phyloP scores from a whole-genome alignment of 2,888 invertebrate genomes.

The Scrobipalpa costella region DNA sequence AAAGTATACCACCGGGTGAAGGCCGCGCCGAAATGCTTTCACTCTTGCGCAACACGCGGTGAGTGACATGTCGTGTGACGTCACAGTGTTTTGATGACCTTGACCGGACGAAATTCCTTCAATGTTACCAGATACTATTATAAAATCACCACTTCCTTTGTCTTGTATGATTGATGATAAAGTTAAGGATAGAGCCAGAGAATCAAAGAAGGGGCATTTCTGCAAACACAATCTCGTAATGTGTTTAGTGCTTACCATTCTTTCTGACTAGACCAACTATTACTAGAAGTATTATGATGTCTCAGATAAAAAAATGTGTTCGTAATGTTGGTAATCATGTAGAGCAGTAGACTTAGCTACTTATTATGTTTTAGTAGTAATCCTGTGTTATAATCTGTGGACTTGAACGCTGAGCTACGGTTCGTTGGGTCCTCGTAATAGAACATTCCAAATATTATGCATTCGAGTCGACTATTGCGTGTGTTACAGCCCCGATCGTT shows the following conservation, averaged over 20 bases:
- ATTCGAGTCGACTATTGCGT: conserved; percentile 21
- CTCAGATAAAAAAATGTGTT: too few species aligned
- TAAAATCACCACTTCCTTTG: too few species aligned
- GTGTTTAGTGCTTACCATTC: too few species aligned
- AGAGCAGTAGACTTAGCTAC: too few species aligned
- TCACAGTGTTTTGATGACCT: conserved; percentile 20
- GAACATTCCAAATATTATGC: conserved; percentile 25
- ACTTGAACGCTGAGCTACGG: conserved; percentile 23
- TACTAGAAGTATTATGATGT: too few species aligned
- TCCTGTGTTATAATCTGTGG: conserved; percentile 3
- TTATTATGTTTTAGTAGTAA: too few species aligned
- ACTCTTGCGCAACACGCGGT: conserved; percentile 24
- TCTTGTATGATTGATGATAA: too few species aligned
- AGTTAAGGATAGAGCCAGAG: too few species aligned
- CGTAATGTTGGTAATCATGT: too few species aligned
- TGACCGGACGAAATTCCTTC: background rate
- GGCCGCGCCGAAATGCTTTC: conserved; percentile 33
- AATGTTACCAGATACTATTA: background rate
- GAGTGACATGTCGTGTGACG: conserved; percentile 19
- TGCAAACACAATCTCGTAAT: too few species aligned
- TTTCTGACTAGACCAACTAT: too few species aligned
- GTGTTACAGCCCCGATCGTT: conserved; percentile 24
- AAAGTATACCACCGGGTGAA: conserved; percentile 32
- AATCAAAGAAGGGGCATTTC: too few species aligned
- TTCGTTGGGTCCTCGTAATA: conserved; percentile 17